Conservation (phyloP, 2,113 vertebrate species). For the Myrmecobius fasciatus region DNA sequence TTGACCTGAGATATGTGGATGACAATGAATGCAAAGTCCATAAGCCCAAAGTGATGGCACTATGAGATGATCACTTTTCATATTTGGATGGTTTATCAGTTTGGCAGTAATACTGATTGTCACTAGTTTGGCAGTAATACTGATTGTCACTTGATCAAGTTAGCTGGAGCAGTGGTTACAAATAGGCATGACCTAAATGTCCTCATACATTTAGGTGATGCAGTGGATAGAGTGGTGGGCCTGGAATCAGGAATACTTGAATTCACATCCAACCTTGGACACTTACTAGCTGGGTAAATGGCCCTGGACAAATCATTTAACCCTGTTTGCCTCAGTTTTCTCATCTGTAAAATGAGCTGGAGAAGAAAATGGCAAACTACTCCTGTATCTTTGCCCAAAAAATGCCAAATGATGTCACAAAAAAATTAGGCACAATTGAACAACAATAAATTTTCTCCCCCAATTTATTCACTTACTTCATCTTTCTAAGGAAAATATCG, state of each 20-base stretch:
- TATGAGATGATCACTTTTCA: not conserved
- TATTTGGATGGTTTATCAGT: not conserved
- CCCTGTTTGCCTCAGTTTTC: not conserved
- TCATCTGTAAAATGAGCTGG: not conserved
- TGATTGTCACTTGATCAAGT: not conserved
- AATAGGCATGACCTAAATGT: not conserved
- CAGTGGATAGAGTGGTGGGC: not conserved
- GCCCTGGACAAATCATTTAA: not conserved
- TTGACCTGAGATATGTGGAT: not conserved
- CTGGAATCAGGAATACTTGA: not conserved
- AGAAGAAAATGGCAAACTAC: not conserved
- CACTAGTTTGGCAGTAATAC: not conserved
- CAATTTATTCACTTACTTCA: not conserved
- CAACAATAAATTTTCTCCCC: not conserved
- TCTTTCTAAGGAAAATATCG: not conserved
- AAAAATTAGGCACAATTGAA: not conserved
- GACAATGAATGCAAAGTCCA: not conserved
- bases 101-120: slow-evolving; percentile 5
- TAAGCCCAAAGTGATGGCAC: not conserved
- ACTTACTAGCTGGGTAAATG: not conserved
- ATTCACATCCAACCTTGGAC: not conserved
- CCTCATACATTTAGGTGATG: not conserved
- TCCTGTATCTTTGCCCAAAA: not conserved
- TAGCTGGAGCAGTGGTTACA: not conserved
- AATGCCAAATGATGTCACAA: not conserved